Base-by-base conservation (phyloP, 2,888 invertebrate species). In the Palloptera scutellata region DNA sequence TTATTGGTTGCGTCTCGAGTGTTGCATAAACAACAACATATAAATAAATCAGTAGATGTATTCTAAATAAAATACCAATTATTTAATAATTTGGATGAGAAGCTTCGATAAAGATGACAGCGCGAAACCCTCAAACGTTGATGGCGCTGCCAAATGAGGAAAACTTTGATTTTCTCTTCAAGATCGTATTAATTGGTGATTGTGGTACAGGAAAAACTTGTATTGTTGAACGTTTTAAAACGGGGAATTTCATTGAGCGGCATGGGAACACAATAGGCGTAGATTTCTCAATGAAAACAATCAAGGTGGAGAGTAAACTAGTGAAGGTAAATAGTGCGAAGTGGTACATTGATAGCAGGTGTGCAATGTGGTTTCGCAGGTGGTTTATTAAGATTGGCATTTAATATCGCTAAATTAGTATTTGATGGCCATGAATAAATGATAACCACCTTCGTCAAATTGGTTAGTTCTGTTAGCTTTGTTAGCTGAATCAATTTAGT, bases 201-300 rank as follows among this genome's bases (percentile, higher is more conserved):
- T 94, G 93, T 85, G 93, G 93, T 40, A 92, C 94, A 43, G 95
- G 96, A 41, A 97, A 97, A 88, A 97, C 96, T 71, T 97, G 92
- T 89, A 94, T 98, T 75, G 96, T 98, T 69, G 97, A 97, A 86
- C 90, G 97, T 76, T 94, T 98, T 86, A 96, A 96, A 85, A 95
- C 96, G 70, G 98, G 97, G 69, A 96, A 95, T 77, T 98, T 95
- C 82, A 92, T 96, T 74, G 97, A 98, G 86, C 89, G 94, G 75
- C 96, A 97, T 86, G 96, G 96, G 68, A 97, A 95, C 83, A 98
- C 98, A 59, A 98, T 98, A 82, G 97, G 97, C 72, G 97, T 98
- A 66, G 97, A 98, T 86, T 98, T 98, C 87, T 97, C 97, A 70
- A 98, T 97, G 97, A 97, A 97, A 89, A 97, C 97, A 64, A 89